Evolutionary conservation across 2,113 vertebrate genomes (phyloP).

Genomic region (Nipponia nippon): DNA sequence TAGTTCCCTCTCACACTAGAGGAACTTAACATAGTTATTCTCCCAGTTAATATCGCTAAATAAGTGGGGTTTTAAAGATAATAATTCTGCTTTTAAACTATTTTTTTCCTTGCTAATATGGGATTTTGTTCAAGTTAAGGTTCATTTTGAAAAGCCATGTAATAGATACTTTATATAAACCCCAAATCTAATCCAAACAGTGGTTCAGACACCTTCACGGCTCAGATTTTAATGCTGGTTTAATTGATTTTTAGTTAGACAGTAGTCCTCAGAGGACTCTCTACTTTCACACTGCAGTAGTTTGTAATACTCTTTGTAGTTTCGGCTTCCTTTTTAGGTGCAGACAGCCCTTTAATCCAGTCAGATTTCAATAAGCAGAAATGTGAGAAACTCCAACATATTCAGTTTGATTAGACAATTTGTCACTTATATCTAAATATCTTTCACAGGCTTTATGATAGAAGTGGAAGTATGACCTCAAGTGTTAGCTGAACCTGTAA

Average conservation of each 20-base stretch:
- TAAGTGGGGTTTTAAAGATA: accelerated
- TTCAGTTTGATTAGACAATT: background rate
- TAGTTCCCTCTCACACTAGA: background rate
- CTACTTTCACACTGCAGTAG: background rate
- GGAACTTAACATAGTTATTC: background rate
- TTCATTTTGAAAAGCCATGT: background rate
- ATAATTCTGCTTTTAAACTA: background rate
- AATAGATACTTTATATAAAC: background rate
- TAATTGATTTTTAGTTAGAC: background rate
- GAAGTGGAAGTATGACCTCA: background rate
- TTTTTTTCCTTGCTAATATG: background rate
- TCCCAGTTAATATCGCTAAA: background rate
- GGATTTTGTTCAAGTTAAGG: background rate
- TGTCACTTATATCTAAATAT: background rate
- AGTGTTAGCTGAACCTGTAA: background rate
- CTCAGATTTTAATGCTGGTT: background rate
- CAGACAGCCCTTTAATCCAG: background rate
- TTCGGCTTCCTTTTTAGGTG: background rate
- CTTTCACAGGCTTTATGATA: background rate
- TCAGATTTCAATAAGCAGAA: background rate
- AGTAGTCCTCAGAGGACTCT: background rate
- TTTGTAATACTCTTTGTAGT: background rate
- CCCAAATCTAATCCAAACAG: background rate
- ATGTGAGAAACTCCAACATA: background rate
- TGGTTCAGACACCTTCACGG: background rate